Percentiles rank a stretch among this genome's conserved stretches.
These are phyloP conservation scores for Psilopsiagon aurifrons DNA, from an alignment of 2,113 vertebrate genomes.

Conservation along the genomic window DNA sequence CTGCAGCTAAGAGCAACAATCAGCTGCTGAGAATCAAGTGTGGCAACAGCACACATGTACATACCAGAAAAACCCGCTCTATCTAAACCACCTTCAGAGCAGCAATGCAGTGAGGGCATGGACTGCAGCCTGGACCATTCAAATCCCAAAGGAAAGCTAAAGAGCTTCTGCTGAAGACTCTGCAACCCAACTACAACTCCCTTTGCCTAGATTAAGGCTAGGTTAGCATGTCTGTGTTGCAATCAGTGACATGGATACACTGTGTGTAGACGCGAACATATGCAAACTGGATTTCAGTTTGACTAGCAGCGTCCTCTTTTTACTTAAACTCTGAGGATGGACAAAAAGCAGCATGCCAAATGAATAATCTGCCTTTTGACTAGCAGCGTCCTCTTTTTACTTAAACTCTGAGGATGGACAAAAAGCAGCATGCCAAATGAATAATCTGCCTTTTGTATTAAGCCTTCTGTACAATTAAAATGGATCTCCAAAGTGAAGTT, in stretches of 20 bases:
- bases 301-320: neutral
- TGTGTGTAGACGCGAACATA: neutral
- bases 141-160: neutral
- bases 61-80: neutral
- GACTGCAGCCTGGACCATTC: neutral
- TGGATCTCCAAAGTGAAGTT: neutral
- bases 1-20: neutral
- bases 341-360: no score
- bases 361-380: no score
- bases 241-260: neutral
- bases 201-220: neutral
- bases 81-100: neutral
- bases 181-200: neutral
- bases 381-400: neutral
- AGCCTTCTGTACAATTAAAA: neutral
- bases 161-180: neutral
- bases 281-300: neutral
- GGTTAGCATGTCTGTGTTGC: neutral
- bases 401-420: neutral
- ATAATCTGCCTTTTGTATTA: neutral
- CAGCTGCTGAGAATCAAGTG: neutral
- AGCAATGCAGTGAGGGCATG: neutral
- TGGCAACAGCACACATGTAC: fast-evolving
- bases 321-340: neutral
- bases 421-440: neutral